phyloP scores from a whole-genome alignment of 2,888 invertebrate genomes.

The Rhagonycha fulva region DNA sequence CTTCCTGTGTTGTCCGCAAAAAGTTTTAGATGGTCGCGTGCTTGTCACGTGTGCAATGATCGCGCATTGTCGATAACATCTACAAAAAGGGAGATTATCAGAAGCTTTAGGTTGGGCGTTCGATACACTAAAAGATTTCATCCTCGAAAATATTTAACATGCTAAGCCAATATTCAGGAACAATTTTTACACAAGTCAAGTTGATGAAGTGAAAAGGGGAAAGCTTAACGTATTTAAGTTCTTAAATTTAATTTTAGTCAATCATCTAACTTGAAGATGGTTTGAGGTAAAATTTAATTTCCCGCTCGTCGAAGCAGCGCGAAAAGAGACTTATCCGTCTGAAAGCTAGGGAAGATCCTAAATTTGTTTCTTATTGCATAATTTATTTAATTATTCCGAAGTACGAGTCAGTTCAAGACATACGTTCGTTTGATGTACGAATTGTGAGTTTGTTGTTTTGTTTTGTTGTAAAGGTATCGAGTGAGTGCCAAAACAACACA shows the following conservation, averaged over 20 bases:
- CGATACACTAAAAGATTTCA: conserved; percentile 15
- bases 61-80: conserved; percentile 42
- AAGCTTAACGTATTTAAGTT: conserved; percentile 56
- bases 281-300: conserved; percentile 55
- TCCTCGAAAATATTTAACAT: conserved; percentile 28
- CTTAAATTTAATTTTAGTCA: conserved; percentile 58
- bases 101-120: conserved; percentile 17
- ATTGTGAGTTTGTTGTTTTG: conserved; percentile 37
- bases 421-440: conserved; percentile 42
- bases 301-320: conserved; percentile 49
- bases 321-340: conserved; percentile 30
- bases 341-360: conserved; percentile 37
- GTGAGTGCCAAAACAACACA: conserved; percentile 50
- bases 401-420: conserved; percentile 36
- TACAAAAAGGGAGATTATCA: conserved; percentile 33
- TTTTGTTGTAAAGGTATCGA: conserved; percentile 33
- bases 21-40: conserved; percentile 36
- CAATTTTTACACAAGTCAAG: conserved; percentile 51
- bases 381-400: conserved; percentile 52
- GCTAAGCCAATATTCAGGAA: conserved; percentile 47
- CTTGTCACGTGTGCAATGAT: conserved; percentile 39
- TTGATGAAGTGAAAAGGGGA: conserved; percentile 53
- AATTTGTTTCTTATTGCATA: conserved; percentile 50
- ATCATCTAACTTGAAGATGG: conserved; percentile 54
- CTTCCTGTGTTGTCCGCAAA: conserved; percentile 45